Evolutionary conservation across 1,140 invertebrate genomes (phyloP).

Genomic region (Psix sp.): DNA sequence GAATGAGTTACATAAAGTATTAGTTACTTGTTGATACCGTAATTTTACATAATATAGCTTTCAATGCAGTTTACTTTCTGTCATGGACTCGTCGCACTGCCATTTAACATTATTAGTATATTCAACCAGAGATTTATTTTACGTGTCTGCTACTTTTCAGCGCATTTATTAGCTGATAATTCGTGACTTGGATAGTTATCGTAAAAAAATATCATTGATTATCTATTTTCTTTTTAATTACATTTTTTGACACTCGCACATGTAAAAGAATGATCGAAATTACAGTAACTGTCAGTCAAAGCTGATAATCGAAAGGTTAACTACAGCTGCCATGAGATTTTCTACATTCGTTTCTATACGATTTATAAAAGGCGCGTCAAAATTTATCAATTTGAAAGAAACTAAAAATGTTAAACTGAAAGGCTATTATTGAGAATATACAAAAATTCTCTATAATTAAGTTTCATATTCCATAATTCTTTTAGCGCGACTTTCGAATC

Average conservation of each 20-base stretch:
- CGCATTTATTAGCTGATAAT: conserved; percentile 19
- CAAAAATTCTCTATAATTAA: too few species aligned
- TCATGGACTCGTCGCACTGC: conserved; percentile 37
- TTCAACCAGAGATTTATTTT: conserved; percentile 47
- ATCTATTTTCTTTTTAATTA: conserved; percentile 28
- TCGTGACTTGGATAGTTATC: conserved; percentile 27
- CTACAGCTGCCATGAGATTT: too few species aligned
- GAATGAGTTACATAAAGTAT: conserved; percentile 45
- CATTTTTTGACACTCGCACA: conserved; percentile 30
- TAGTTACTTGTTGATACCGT: conserved; percentile 39
- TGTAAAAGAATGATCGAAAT: too few species aligned
- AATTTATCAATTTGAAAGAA: too few species aligned
- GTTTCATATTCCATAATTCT: too few species aligned
- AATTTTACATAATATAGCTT: conserved; percentile 46
- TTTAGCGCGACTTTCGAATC: too few species aligned
- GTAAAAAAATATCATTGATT: conserved; percentile 42
- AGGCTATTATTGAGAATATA: too few species aligned
- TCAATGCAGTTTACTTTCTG: conserved; percentile 31
- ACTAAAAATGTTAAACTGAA: too few species aligned
- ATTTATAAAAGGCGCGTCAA: too few species aligned
- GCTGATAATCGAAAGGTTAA: too few species aligned
- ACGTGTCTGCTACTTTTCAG: conserved; percentile 48
- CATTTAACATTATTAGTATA: conserved; percentile 51
- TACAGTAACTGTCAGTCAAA: neutral
- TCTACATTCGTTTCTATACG: too few species aligned